Evolutionary conservation across 92 coral and sea anemone genomes (phyloP).

Genomic region (Phymanthus crucifer): DNA sequence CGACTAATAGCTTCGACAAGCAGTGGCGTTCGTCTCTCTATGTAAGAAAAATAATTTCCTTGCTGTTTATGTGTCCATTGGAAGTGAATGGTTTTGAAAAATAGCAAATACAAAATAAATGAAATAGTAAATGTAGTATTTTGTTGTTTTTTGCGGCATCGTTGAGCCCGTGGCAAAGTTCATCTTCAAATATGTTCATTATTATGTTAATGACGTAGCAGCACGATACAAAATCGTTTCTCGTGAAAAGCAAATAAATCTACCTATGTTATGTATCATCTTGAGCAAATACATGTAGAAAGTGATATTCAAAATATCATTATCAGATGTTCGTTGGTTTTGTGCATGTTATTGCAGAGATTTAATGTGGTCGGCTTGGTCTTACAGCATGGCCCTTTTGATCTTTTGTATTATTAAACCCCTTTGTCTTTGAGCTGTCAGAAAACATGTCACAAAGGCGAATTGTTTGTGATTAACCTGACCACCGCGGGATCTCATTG

Average conservation of each 20-base stretch:
- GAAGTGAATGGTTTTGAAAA: neutral
- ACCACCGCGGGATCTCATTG: conserved; percentile 34
- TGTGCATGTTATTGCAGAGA: neutral
- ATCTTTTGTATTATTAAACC: conserved; percentile 39
- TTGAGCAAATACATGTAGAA: neutral
- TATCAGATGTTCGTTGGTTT: neutral
- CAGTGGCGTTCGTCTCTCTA: too few species aligned
- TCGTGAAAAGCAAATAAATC: neutral
- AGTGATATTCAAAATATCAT: neutral
- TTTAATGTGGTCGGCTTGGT: neutral
- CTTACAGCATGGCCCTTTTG: conserved; percentile 29
- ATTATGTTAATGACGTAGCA: neutral
- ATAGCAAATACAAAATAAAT: neutral
- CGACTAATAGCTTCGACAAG: neutral
- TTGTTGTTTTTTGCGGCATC: neutral
- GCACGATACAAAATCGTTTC: neutral
- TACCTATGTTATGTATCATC: neutral
- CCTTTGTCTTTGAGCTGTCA: conserved; percentile 33
- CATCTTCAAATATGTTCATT: conserved; percentile 7
- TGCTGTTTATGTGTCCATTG: too few species aligned
- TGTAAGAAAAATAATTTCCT: too few species aligned
- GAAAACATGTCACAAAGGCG: conserved; percentile 45
- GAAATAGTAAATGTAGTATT: neutral
- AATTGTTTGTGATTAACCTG: conserved; percentile 45
- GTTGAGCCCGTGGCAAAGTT: conserved; percentile 10